These are phyloP conservation scores for Eumerus sabulonum DNA, from an alignment of 2,888 invertebrate genomes.

Conservation along the genomic window DNA sequence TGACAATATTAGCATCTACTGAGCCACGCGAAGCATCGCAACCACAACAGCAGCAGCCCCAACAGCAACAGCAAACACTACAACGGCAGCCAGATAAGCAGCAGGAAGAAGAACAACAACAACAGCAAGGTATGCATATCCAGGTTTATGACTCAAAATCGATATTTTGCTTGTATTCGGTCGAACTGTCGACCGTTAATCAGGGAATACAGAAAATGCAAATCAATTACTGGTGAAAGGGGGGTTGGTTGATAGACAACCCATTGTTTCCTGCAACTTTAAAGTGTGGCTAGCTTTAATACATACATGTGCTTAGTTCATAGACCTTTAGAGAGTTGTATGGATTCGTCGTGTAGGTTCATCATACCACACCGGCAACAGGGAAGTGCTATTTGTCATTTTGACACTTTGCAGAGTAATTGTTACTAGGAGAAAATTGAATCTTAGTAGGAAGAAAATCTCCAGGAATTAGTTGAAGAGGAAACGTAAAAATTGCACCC, in stretches of 20 bases:
- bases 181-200: constrained; percentile 31
- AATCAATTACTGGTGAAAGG: neutral
- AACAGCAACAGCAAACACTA: constrained; percentile 20
- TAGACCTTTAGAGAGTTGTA: constrained; percentile 37
- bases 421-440: no score
- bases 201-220: constrained; percentile 34
- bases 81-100: constrained; percentile 39
- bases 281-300: constrained; percentile 44
- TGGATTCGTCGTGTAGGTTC: neutral
- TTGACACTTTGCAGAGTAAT: no score
- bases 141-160: constrained; percentile 49
- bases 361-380: neutral
- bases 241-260: no score
- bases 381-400: no score
- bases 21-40: constrained; percentile 36
- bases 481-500: no score
- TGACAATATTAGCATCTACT: constrained; percentile 55
- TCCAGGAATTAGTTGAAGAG: no score
- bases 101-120: constrained; percentile 33
- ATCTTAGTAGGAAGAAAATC: no score
- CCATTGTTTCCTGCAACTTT: constrained; percentile 45
- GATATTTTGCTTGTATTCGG: constrained; percentile 25
- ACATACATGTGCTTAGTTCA: constrained; percentile 31
- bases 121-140: constrained; percentile 54
- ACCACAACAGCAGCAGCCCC: constrained; percentile 44